Evolutionary conservation across 2,888 invertebrate species (phyloP).

Genomic region (Zonitis immaculata): DNA sequence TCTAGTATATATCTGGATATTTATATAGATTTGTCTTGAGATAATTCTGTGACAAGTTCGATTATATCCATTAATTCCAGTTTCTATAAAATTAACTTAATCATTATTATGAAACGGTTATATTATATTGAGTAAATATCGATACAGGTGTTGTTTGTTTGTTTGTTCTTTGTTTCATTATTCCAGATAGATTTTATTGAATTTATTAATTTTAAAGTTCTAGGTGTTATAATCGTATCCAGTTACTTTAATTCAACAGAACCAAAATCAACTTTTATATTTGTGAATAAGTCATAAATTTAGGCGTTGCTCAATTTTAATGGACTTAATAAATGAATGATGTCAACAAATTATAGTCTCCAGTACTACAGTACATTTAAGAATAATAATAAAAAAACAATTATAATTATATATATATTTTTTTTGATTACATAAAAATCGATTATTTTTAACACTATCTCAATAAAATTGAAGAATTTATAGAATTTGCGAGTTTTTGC

Average conservation of each 20-base stretch:
- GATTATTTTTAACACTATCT: background rate
- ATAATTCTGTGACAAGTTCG: background rate
- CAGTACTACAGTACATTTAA: too few relatives aligned
- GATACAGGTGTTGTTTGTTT: background rate
- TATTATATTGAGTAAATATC: background rate
- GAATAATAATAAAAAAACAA: too few relatives aligned
- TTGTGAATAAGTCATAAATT: slow-evolving; percentile 12
- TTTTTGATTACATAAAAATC: background rate
- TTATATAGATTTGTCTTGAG: background rate
- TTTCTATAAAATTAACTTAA: background rate
- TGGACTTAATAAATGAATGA: slow-evolving; percentile 6
- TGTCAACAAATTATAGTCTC: slow-evolving; percentile 15
- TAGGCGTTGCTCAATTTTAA: slow-evolving; percentile 15
- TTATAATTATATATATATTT: too few relatives aligned
- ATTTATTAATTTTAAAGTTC: too few relatives aligned
- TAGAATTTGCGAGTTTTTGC: background rate
- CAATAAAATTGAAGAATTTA: background rate
- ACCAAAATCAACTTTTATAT: background rate
- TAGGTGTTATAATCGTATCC: background rate
- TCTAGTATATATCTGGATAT: background rate
- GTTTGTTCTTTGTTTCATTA: too few relatives aligned
- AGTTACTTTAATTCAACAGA: background rate
- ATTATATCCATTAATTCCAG: background rate
- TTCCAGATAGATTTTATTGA: too few relatives aligned
- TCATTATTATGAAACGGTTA: background rate